Evolutionary conservation across 92 coral and sea anemone genomes (phyloP).

Genomic region (Epizoanthus rinbou): DNA sequence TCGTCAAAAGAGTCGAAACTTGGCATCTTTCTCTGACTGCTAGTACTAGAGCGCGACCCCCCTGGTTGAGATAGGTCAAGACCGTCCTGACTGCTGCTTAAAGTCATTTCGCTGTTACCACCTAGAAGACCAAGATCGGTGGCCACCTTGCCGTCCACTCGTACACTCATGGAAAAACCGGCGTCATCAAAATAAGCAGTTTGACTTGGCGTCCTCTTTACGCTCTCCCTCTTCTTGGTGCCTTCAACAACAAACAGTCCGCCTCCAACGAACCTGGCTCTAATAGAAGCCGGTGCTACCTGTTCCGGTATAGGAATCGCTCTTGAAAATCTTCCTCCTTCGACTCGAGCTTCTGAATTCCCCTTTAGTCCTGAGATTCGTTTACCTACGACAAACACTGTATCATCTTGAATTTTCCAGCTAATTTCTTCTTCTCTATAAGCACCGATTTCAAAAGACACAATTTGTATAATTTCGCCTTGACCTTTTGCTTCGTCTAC

Average conservation of each 20-base stretch:
- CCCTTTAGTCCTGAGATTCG: neutral
- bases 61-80: neutral
- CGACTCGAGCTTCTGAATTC: conserved; percentile 6
- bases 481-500: conserved; percentile 8
- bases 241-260: conserved; percentile 35
- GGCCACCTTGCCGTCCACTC: conserved; percentile 1
- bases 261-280: conserved; percentile 35
- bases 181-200: conserved; percentile 39
- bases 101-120: neutral
- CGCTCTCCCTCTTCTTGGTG: conserved; percentile 14
- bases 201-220: conserved; percentile 1
- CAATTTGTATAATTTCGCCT: conserved; percentile 20
- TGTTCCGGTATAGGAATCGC: conserved; percentile 39
- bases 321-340: conserved; percentile 33
- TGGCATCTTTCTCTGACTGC: conserved; percentile 8
- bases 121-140: neutral
- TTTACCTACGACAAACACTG: conserved; percentile 26
- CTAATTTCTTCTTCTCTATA: conserved; percentile 32
- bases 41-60: neutral
- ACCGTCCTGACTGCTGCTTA: neutral
- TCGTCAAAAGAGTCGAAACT: conserved; percentile 42
- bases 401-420: conserved; percentile 30
- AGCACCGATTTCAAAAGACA: conserved; percentile 45
- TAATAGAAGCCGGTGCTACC: conserved; percentile 21
- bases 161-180: conserved; percentile 32